These are phyloP conservation scores for Choreutis nemorana DNA, from an alignment of 2,888 invertebrate genomes.

Conservation along the genomic window DNA sequence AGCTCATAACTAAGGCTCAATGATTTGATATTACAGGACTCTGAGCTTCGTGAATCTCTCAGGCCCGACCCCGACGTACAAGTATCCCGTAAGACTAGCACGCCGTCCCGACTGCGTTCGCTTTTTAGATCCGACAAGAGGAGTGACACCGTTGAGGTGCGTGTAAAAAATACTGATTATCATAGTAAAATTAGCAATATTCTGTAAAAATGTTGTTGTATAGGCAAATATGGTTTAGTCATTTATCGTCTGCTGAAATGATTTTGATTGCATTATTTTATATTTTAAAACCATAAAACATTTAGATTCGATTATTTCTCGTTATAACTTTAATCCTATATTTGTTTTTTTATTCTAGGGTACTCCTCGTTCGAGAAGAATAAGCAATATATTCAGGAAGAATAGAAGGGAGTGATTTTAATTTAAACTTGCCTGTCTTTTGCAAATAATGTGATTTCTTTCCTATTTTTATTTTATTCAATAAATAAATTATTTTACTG, in stretches of 20 bases:
- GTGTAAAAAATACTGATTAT: too few relatives aligned
- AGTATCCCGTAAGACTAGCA: conserved; percentile 59
- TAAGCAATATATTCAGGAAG: conserved; percentile 61
- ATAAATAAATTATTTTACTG: conserved; percentile 8
- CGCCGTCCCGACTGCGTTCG: conserved; percentile 70
- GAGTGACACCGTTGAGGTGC: conserved; percentile 55
- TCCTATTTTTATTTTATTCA: conserved; percentile 15
- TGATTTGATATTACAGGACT: conserved; percentile 61
- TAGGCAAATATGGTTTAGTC: too few relatives aligned
- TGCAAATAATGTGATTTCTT: conserved; percentile 6
- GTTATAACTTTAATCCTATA: not conserved
- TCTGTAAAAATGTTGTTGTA: too few relatives aligned
- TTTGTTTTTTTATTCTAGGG: conserved; percentile 35
- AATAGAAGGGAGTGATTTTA: conserved; percentile 17
- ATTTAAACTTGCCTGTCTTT: conserved; percentile 5
- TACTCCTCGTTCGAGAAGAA: conserved; percentile 52
- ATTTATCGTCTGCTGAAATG: too few relatives aligned
- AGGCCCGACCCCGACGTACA: conserved; percentile 39
- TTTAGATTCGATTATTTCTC: not conserved
- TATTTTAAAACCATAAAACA: not conserved
- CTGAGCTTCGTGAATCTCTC: conserved; percentile 63
- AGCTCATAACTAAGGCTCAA: too few relatives aligned
- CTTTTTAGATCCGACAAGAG: conserved; percentile 63
- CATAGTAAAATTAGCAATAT: not conserved
- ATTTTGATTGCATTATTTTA: not conserved